Base-by-base conservation (phyloP, 2,113 vertebrate species). In the Tetrax tetrax region DNA sequence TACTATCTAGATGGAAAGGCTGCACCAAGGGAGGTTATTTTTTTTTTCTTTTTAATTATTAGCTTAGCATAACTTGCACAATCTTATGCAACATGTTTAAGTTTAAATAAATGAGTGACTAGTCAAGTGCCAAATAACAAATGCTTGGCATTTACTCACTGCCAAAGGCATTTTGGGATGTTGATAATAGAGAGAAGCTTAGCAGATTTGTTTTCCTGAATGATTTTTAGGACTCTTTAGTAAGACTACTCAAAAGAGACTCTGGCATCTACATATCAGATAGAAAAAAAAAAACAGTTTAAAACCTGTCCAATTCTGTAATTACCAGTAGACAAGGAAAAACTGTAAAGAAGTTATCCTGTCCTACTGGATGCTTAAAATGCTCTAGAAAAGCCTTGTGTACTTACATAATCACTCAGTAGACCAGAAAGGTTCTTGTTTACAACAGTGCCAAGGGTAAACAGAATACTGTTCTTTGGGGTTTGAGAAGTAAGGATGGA, bases 381-480 rank as follows among this genome's bases (percentile, higher is more conserved):
- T 50, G 31, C 47, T 83, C 78, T 90, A 38, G 56, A 75, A 91
- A 91, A 96, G 20, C 61, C 41, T 60, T 59, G 28, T 31, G 51
- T 83, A 92, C 83, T 96, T 95, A 70, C 72, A 45, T 87, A 95
- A 97, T 86, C 83, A 85, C 51, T 86, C 91, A 94, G 48, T 14
- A 38, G 77, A 81, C 54, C 71, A 70, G 91, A 93, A 75, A 82
- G 56, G 53, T 78, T 90, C 74, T 60, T 93, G 51, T 86, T 87
- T 79, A 88, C n/a, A 65, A 14, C 60, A 83, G 83, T 81, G 77
- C 72, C 79, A 82, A 22, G 75, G 65, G 79, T 82, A 93, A 94
- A 90, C 45, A 76, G 83, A 86, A 69, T 60, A 16, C 31, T 63
- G 23, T 51, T 66, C 59, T 68, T 61, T 74, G 59, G 76, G 69